Evolutionary conservation across 2,113 vertebrate species (phyloP).

Genomic region (Xiphorhynchus elegans): DNA sequence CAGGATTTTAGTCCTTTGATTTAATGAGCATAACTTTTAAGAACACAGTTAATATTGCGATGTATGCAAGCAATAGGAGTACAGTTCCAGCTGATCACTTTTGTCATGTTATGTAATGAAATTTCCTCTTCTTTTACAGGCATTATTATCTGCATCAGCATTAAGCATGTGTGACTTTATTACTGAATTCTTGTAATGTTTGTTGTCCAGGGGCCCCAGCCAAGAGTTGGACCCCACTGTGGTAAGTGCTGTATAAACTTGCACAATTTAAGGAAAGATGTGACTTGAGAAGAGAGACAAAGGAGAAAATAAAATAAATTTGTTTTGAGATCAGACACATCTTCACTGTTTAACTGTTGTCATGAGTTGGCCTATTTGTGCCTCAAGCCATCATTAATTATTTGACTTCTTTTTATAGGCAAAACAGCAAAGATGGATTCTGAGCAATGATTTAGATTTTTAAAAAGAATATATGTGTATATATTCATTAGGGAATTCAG

Average conservation of each 20-base stretch:
- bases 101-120: not conserved
- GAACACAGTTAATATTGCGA: not conserved
- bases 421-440: not conserved
- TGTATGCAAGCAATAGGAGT: not conserved
- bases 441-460: not conserved
- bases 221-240: not conserved
- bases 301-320: not conserved
- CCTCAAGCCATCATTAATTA: not conserved
- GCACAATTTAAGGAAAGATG: not conserved
- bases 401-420: not conserved
- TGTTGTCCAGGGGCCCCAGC: not conserved
- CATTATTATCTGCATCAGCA: not conserved
- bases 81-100: not conserved
- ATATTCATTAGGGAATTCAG: not conserved
- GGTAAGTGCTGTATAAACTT: not conserved
- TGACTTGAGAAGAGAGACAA: not conserved
- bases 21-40: not conserved
- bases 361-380: not conserved
- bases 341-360: not conserved
- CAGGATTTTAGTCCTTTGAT: not conserved
- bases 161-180: not conserved
- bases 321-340: not conserved
- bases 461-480: not conserved
- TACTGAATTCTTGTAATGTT: not conserved
- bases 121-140: not conserved